Evolutionary conservation across 1,140 invertebrate genomes (phyloP).

Genomic region (Trissolcus basalis): DNA sequence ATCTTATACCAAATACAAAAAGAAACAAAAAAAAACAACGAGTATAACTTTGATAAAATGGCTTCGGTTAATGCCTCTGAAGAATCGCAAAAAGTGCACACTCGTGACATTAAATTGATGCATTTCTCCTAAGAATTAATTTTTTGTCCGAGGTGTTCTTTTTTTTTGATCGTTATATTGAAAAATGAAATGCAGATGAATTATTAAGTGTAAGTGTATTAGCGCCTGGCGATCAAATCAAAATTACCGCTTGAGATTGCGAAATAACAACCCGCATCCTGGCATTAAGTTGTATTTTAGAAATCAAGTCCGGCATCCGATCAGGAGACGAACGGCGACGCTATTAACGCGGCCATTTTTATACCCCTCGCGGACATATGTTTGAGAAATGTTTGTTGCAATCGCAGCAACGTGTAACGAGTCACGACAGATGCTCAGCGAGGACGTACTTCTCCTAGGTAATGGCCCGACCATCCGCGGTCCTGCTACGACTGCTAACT

Average conservation of each 20-base stretch:
- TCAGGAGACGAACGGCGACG: constrained; percentile 41
- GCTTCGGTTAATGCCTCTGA: no score
- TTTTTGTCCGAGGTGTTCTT: no score
- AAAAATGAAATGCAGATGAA: constrained; percentile 4
- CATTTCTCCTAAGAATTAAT: no score
- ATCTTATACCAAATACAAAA: no score
- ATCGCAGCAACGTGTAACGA: constrained; percentile 54
- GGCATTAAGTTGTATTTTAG: constrained; percentile 41
- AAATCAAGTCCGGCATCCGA: constrained; percentile 31
- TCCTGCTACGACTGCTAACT: constrained; percentile 35
- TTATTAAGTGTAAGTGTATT: background rate
- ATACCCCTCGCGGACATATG: constrained; percentile 57
- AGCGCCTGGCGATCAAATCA: constrained; percentile 7
- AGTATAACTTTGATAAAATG: no score
- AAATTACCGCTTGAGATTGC: constrained; percentile 11
- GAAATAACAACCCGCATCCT: constrained; percentile 13
- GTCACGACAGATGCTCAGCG: constrained; percentile 70
- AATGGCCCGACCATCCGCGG: constrained; percentile 60
- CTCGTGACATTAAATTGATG: no score
- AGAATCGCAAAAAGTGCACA: no score
- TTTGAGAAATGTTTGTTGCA: constrained; percentile 62
- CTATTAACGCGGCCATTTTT: constrained; percentile 51
- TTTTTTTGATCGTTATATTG: background rate
- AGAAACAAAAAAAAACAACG: no score
- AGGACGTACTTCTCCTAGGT: constrained; percentile 35